Conservation (phyloP, 2,113 vertebrate species). For the Leucoraja erinaceus region DNA sequence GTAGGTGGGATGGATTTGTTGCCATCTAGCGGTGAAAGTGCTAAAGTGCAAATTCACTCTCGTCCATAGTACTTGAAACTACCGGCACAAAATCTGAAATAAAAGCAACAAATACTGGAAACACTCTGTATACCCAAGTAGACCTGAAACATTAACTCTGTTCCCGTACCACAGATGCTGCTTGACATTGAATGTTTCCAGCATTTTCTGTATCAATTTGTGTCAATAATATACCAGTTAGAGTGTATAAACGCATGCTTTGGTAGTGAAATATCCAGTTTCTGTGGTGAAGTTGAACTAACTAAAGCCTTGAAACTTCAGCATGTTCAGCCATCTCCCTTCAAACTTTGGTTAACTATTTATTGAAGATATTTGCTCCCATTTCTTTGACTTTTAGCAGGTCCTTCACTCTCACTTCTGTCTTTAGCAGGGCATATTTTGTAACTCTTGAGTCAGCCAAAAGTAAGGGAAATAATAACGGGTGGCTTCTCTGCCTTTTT, state of each 20-base stretch:
- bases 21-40: neutral
- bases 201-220: neutral
- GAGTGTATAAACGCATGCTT: neutral
- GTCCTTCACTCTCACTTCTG: too few species aligned
- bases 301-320: neutral
- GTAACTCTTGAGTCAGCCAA: too few species aligned
- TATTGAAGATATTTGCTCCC: neutral
- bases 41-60: neutral
- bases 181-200: too few species aligned
- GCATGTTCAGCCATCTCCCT: neutral
- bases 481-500: neutral
- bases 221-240: neutral
- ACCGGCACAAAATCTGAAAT: too few species aligned
- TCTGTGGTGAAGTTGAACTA: neutral
- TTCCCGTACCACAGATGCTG: too few species aligned
- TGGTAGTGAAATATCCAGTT: neutral
- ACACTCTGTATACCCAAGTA: too few species aligned
- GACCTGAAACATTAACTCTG: too few species aligned
- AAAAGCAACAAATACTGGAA: too few species aligned
- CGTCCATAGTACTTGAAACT: too few species aligned
- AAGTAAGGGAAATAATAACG: neutral
- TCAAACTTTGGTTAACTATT: neutral
- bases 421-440: too few species aligned
- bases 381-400: neutral
- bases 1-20: neutral